Percentiles rank a stretch among this genome's conserved stretches.
These are phyloP conservation scores for Elegia similella DNA, from an alignment of 2,888 invertebrate species.

Conservation along the genomic window DNA sequence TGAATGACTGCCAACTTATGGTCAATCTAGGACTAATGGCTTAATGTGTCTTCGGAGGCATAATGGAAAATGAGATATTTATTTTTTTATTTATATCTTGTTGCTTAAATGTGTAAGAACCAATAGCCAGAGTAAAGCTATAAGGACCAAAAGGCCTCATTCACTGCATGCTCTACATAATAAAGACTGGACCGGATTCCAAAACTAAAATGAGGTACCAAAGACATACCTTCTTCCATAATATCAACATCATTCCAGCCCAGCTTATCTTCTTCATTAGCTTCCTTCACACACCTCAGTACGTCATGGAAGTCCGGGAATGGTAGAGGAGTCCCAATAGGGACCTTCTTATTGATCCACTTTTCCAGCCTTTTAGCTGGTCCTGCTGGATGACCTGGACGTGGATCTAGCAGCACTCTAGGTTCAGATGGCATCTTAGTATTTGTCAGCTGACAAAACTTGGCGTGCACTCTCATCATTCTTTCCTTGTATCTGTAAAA, in stretches of 20 bases:
- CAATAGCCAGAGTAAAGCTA: no score
- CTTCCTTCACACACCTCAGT: constrained; percentile 62
- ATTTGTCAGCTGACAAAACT: constrained; percentile 84
- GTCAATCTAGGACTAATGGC: no score
- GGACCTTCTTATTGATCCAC: constrained; percentile 69
- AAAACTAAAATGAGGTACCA: no score
- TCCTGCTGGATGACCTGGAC: constrained; percentile 57
- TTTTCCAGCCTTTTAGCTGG: constrained; percentile 68
- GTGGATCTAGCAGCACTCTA: constrained; percentile 55
- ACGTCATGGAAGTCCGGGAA: constrained; percentile 83
- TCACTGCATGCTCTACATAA: no score
- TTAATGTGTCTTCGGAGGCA: no score
- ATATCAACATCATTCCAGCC: constrained; percentile 67
- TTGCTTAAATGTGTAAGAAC: no score
- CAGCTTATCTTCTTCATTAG: constrained; percentile 63
- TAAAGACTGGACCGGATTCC: no score
- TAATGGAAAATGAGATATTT: no score
- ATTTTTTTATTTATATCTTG: no score
- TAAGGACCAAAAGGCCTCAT: no score
- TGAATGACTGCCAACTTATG: no score
- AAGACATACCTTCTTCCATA: constrained; percentile 65
- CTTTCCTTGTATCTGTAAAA: constrained; percentile 69
- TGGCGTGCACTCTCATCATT: constrained; percentile 75
- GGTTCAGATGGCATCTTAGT: constrained; percentile 73
- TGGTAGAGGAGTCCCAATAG: constrained; percentile 62